These are phyloP conservation scores for Notiomystis cincta DNA, from an alignment of 2,113 vertebrate species.

Conservation along the genomic window DNA sequence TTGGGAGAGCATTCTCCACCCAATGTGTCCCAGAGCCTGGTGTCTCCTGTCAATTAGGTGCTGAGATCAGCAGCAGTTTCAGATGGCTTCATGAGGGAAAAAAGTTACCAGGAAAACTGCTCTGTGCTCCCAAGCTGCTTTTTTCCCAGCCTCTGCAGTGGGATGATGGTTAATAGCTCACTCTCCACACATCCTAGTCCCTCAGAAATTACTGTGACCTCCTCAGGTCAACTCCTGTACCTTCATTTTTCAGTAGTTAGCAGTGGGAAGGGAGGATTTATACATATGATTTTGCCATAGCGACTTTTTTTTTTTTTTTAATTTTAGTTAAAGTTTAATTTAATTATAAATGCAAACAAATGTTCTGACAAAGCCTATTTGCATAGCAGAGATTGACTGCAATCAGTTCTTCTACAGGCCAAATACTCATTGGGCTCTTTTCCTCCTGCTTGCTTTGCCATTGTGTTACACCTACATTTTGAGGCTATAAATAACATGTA, in stretches of 20 bases:
- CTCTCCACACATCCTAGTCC: background rate
- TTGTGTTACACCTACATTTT: constrained; percentile 40
- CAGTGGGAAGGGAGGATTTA: background rate
- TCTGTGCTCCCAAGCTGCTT: background rate
- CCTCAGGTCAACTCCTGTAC: background rate
- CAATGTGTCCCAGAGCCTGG: fast-evolving
- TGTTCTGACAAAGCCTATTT: constrained; percentile 38
- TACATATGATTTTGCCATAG: background rate
- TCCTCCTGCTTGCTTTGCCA: background rate
- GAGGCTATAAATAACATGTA: constrained; percentile 27
- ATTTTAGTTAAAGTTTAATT: constrained; percentile 23
- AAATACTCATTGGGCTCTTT: constrained; percentile 19
- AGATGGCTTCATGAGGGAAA: background rate
- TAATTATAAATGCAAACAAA: constrained; percentile 47
- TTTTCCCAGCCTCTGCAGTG: background rate
- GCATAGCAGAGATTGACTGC: constrained; percentile 15
- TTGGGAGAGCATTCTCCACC: background rate
- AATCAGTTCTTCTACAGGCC: background rate
- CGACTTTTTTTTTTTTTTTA: background rate
- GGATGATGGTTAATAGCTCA: background rate
- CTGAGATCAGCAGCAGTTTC: background rate
- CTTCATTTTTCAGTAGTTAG: background rate
- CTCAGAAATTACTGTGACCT: background rate
- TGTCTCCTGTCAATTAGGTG: background rate
- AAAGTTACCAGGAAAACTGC: background rate